Percentiles rank a stretch among this genome's conserved stretches.
Evolutionary conservation across 2,888 invertebrate species (phyloP).

Genomic region (Zele albiditarsus): DNA sequence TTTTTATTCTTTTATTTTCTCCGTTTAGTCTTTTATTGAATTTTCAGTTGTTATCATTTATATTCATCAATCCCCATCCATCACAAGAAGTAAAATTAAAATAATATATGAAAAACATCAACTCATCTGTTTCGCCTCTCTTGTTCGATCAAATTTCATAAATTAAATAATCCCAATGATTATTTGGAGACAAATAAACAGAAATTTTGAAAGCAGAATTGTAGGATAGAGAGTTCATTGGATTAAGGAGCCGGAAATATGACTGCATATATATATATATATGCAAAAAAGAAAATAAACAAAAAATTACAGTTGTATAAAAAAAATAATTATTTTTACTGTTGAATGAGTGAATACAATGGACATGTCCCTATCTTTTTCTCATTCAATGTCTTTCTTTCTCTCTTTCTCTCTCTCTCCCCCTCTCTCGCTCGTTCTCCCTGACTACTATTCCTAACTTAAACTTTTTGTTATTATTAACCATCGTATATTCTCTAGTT

Average conservation of each 20-base stretch:
- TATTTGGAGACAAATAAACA: background rate
- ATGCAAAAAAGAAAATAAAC: background rate
- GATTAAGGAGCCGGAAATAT: slow-evolving; percentile 17
- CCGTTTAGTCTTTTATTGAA: too few species aligned
- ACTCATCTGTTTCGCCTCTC: slow-evolving; percentile 8
- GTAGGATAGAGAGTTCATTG: slow-evolving; percentile 14
- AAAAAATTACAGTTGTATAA: background rate
- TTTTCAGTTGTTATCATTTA: too few species aligned
- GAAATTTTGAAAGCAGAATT: background rate
- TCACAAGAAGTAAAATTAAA: background rate
- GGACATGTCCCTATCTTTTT: too few species aligned
- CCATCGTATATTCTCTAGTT: slow-evolving; percentile 19
- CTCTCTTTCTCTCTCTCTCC: too few species aligned
- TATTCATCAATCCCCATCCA: too few species aligned
- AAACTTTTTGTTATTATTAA: background rate
- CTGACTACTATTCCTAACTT: background rate
- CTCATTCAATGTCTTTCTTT: too few species aligned
- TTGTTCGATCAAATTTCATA: slow-evolving; percentile 24
- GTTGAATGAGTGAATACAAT: background rate
- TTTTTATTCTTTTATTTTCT: too few species aligned
- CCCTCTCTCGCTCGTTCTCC: too few species aligned
- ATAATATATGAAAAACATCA: background rate
- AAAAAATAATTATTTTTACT: background rate
- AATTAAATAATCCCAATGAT: background rate
- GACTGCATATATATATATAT: background rate